phyloP scores from a whole-genome alignment of 2,797 vertebrate species.

The Myotis myotis region DNA sequence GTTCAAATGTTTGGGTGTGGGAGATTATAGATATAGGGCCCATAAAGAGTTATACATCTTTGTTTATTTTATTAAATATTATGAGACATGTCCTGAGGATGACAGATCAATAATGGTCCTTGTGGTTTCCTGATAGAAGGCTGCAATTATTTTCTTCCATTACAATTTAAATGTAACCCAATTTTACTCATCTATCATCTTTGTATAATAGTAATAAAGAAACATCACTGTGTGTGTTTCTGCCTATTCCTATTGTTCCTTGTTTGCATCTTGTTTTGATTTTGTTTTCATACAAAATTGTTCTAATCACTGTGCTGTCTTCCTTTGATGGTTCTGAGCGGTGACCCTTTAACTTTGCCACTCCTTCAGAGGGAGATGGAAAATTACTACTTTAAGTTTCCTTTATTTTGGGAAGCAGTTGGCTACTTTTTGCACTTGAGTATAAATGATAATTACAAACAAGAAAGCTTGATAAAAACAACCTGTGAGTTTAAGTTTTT shows the following conservation, averaged over 20 bases:
- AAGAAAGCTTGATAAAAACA: constrained; percentile 67
- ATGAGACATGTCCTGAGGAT: constrained; percentile 80
- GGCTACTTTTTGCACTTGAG: constrained; percentile 65
- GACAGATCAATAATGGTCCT: constrained; percentile 86
- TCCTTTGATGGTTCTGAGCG: constrained; percentile 55
- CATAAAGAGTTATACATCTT: constrained; percentile 83
- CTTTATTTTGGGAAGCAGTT: constrained; percentile 77
- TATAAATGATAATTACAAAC: constrained; percentile 67
- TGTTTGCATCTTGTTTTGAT: constrained; percentile 77
- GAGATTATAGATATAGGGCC: constrained; percentile 73
- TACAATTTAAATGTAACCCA: constrained; percentile 84
- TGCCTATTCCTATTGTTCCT: constrained; percentile 76
- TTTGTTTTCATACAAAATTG: constrained; percentile 66
- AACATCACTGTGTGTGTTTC: constrained; percentile 79
- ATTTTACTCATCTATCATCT: constrained; percentile 85
- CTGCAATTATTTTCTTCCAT: constrained; percentile 88
- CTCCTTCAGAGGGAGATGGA: constrained; percentile 39
- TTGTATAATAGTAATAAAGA: constrained; percentile 80
- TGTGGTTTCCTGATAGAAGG: constrained; percentile 87
- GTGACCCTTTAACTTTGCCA: constrained; percentile 70
- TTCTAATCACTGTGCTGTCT: constrained; percentile 62
- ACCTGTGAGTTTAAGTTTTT: constrained; percentile 39
- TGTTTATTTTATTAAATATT: constrained; percentile 88
- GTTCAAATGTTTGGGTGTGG: constrained; percentile 76
- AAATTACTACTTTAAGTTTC: constrained; percentile 73